Evolutionary conservation across 2,888 invertebrate genomes (phyloP).

Genomic region (Agrochola lychnidis): DNA sequence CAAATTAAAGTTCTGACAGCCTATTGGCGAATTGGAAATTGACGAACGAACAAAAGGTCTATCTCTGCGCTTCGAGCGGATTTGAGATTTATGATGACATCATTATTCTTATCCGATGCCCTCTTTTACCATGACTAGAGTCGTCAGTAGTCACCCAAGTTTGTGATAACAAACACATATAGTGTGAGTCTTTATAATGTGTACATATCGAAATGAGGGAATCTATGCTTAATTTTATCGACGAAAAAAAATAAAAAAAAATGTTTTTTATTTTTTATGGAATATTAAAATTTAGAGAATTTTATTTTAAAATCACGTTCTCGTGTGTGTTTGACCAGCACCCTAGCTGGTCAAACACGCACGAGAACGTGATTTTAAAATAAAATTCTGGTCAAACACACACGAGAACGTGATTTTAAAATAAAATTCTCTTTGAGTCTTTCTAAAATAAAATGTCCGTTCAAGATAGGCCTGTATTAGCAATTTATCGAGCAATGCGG

Average conservation of each 20-base stretch:
- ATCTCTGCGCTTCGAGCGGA: not conserved
- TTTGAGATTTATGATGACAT: not conserved
- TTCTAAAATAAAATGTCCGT: slow-evolving; percentile 22
- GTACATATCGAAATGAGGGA: too few relatives aligned
- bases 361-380: too few relatives aligned
- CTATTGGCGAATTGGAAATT: slow-evolving; percentile 14
- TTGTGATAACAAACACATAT: not conserved
- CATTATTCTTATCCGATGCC: not conserved
- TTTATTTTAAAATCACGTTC: too few relatives aligned
- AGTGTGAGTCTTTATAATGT: too few relatives aligned
- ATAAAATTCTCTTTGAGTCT: not conserved
- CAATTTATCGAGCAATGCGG: slow-evolving; percentile 1
- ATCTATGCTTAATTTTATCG: too few relatives aligned
- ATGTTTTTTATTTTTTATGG: too few relatives aligned
- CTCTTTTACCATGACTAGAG: not conserved
- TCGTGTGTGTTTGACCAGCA: too few relatives aligned
- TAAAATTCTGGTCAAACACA: too few relatives aligned
- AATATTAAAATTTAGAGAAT: too few relatives aligned
- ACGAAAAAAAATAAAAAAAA: too few relatives aligned
- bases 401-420: not conserved
- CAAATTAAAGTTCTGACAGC: not conserved
- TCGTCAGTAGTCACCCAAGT: not conserved
- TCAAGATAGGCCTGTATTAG: not conserved
- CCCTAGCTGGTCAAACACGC: too few relatives aligned
- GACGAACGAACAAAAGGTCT: not conserved